These are phyloP conservation scores for Zosterops borbonicus DNA, from an alignment of 2,113 vertebrate species.

Conservation along the genomic window DNA sequence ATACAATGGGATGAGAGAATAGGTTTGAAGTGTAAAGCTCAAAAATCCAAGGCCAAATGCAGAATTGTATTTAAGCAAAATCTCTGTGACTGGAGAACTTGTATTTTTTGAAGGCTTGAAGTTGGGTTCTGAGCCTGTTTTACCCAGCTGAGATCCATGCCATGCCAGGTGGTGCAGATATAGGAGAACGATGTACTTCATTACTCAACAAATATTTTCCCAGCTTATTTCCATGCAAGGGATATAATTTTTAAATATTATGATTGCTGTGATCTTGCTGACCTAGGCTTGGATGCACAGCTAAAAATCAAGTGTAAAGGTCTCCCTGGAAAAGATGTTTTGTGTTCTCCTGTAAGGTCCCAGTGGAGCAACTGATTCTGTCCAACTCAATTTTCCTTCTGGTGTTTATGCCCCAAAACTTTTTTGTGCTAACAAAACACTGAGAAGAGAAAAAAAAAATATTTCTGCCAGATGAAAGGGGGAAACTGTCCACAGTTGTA, in stretches of 20 bases:
- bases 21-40: neutral
- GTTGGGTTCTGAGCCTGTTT: neutral
- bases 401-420: neutral
- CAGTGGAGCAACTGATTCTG: neutral
- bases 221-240: neutral
- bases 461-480: neutral
- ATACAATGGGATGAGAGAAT: neutral
- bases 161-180: neutral
- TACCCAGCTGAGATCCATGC: neutral
- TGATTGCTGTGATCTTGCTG: neutral
- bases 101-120: neutral
- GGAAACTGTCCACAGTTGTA: neutral
- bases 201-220: neutral
- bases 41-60: neutral
- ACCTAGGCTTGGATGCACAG: neutral
- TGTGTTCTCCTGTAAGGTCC: neutral
- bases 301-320: neutral
- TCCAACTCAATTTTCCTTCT: neutral
- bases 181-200: neutral
- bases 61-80: slow-evolving; percentile 6
- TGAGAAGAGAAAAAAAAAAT: neutral
- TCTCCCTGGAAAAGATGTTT: neutral
- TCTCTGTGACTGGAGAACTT: neutral
- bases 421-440: neutral
- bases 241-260: neutral